Percentiles rank a stretch among this genome's conserved stretches.
Evolutionary conservation across 30 jellyfish, hydroid and myxozoan genomes (phyloP).

Genomic region (Cassiopea andromeda): DNA sequence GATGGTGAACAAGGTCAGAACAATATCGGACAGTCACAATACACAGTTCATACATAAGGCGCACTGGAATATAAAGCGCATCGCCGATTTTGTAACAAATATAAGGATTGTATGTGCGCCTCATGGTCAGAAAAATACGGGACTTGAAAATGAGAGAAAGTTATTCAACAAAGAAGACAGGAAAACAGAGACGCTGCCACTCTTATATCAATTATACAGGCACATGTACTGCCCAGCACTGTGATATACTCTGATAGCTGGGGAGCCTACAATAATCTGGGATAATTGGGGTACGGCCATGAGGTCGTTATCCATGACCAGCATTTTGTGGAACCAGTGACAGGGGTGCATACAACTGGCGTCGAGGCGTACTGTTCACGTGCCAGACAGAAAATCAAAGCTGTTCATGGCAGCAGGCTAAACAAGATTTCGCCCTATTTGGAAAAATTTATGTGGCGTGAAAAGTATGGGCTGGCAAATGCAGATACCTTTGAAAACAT

Average conservation of each 20-base stretch:
- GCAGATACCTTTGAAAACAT: background rate
- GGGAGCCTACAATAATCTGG: slow-evolving; percentile 28
- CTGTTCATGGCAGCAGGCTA: slow-evolving; percentile 12
- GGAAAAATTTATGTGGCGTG: slow-evolving; percentile 36
- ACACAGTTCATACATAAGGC: no score
- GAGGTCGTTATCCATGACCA: slow-evolving; percentile 18
- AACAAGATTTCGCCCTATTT: background rate
- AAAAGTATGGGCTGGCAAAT: background rate
- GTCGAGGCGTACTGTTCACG: slow-evolving; percentile 59
- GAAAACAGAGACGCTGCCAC: background rate
- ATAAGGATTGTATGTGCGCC: no score
- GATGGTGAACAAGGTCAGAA: no score
- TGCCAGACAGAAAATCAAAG: slow-evolving; percentile 2
- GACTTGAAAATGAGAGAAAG: background rate
- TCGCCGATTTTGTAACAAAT: no score
- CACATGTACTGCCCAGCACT: slow-evolving; percentile 14
- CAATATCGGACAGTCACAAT: no score
- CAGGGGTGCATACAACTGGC: slow-evolving; percentile 53
- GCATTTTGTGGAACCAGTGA: slow-evolving; percentile 41
- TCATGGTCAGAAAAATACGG: background rate
- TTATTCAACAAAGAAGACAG: background rate
- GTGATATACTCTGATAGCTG: slow-evolving; percentile 28
- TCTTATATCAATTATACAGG: background rate
- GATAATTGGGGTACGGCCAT: slow-evolving; percentile 17
- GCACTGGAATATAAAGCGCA: no score